Conservation (phyloP, 2,113 vertebrate genomes). For the Muscicapa adusta region DNA sequence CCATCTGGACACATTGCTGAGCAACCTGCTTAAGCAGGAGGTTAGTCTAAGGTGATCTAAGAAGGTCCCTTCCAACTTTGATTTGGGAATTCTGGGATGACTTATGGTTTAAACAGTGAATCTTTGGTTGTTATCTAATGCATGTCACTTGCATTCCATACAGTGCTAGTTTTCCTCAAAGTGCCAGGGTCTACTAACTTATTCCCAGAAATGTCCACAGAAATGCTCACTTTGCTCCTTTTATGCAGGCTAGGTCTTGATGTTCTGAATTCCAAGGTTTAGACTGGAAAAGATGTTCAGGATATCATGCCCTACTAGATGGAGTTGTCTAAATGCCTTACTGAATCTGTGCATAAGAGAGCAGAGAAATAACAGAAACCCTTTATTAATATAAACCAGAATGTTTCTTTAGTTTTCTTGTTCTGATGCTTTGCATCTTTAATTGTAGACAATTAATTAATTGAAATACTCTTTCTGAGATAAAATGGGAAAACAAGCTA, state of each 20-base stretch:
- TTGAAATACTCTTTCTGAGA: neutral
- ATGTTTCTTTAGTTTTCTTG: neutral
- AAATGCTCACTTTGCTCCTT: neutral
- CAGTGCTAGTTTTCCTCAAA: neutral
- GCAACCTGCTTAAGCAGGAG: neutral
- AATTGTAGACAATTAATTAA: neutral
- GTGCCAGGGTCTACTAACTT: neutral
- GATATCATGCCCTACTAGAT: fast-evolving
- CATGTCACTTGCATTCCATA: neutral
- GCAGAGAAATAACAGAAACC: neutral
- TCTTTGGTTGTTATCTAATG: neutral
- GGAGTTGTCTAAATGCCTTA: neutral
- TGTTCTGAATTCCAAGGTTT: neutral
- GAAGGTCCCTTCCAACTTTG: neutral
- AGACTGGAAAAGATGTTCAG: neutral
- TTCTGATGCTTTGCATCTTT: neutral
- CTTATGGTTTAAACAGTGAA: neutral
- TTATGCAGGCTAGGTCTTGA: neutral
- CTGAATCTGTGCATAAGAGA: neutral
- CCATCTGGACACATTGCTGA: neutral
- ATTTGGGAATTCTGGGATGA: neutral
- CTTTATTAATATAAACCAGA: neutral
- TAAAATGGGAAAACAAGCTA: neutral
- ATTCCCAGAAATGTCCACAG: neutral
- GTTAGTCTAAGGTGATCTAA: neutral